Conservation (phyloP, 2,888 invertebrate genomes). For the Drosophila mimica region DNA sequence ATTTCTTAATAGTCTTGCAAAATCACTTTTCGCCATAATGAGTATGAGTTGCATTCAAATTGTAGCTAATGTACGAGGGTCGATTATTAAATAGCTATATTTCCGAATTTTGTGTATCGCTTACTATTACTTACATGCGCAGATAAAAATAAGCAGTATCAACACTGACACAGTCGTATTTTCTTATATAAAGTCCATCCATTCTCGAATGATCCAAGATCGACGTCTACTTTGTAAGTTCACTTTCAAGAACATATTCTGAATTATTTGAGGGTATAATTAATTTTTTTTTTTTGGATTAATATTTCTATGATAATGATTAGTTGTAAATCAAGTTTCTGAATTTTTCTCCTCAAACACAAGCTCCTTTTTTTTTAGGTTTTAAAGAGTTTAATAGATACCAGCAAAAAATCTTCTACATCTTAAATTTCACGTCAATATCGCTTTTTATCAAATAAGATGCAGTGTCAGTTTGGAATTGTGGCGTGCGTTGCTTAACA, state of each 20-base stretch:
- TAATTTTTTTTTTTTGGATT: neutral
- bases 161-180: neutral
- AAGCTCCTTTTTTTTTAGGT: neutral
- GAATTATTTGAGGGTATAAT: neutral
- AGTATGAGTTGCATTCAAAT: slow-evolving; percentile 5
- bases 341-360: neutral
- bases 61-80: slow-evolving; percentile 17
- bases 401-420: neutral
- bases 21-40: slow-evolving; percentile 7
- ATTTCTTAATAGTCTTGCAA: slow-evolving; percentile 20
- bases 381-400: neutral
- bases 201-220: neutral
- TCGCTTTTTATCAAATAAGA: neutral
- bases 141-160: neutral
- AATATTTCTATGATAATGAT: neutral
- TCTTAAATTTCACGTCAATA: neutral
- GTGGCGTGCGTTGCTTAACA: neutral
- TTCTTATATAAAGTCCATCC: neutral
- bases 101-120: neutral
- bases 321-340: neutral
- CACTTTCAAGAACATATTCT: neutral
- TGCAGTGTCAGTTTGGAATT: neutral
- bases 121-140: neutral
- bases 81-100: neutral
- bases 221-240: neutral